phyloP scores from a whole-genome alignment of 1,140 invertebrate genomes.

The Diachasmimorpha longicaudata region DNA sequence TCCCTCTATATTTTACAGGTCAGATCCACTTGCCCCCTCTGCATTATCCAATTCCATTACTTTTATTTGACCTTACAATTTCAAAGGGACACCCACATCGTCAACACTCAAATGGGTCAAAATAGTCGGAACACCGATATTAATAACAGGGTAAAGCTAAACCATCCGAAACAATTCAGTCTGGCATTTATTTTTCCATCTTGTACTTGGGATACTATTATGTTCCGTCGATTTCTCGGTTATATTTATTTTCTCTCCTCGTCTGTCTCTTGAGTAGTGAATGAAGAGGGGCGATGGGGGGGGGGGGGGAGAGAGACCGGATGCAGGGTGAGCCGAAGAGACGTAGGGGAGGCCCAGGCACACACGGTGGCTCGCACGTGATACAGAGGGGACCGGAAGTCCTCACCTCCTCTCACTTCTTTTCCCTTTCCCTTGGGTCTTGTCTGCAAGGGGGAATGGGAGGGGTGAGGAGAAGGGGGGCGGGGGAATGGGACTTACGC shows the following conservation, averaged over 20 bases:
- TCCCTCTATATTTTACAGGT: too few relatives aligned
- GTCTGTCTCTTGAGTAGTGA: slow-evolving; percentile 24
- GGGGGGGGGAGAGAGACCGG: slow-evolving; percentile 34
- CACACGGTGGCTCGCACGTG: slow-evolving; percentile 59
- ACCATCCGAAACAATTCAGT: not conserved
- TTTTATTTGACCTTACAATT: not conserved
- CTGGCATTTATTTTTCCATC: slow-evolving; percentile 2
- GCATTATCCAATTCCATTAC: too few relatives aligned
- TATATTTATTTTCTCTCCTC: not conserved
- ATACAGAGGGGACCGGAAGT: slow-evolving; percentile 60
- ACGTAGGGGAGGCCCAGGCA: slow-evolving; percentile 36
- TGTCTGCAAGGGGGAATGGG: not conserved
- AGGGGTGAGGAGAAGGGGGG: not conserved
- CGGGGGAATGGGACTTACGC: not conserved
- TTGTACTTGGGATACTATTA: not conserved
- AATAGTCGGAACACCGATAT: not conserved
- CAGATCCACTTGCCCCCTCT: too few relatives aligned
- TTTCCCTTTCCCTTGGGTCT: slow-evolving; percentile 33
- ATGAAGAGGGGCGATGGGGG: too few relatives aligned
- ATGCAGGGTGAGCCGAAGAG: slow-evolving; percentile 41
- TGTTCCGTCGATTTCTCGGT: not conserved
- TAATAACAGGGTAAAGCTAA: not conserved
- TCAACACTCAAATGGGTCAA: not conserved
- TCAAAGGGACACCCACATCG: not conserved
- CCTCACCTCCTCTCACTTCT: slow-evolving; percentile 49